Base-by-base conservation (phyloP, 1,140 invertebrate genomes). In the Drosophila navojoa region DNA sequence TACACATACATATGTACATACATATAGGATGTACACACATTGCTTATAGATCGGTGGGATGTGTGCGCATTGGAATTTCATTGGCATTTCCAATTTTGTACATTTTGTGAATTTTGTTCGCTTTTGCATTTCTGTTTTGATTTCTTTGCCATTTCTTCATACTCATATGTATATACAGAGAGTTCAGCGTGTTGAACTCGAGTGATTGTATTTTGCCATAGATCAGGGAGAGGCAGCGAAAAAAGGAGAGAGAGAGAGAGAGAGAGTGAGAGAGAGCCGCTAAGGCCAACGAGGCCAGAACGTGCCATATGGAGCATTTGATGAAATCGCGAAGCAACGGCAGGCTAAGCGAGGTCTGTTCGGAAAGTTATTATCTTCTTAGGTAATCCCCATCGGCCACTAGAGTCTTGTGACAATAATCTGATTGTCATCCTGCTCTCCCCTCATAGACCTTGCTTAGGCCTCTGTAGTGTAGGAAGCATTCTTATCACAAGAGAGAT, bases 21-120 rank as follows among this genome's bases (percentile, higher is more conserved):
- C 4, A 45, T n/a, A 10, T 40, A 19, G 16, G 67, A 57, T 54
- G 15, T 29, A 16, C 22, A 29, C 42, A 19, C 49, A 42, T 61
- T 53, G 27, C 29, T 53, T 53, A 35, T 54, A 45, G 52, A 53
- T 53, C 27, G 27, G 6, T 5, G 45, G 11, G 25, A 42, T 71
- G 57, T 79, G 66, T 61, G 53, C 64, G 13, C 44, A 40, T 76
- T 71, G 79, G 81, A 85, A 85, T 87, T 81, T 87, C 82, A 85
- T 81, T 85, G 82, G 82, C 82, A 85, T 85, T 85, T 76, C 67
- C 79, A 62, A 77, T 72, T 76, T 79, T 79, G 63, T 81, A 75
- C 61, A 82, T 81, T 55, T 76, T n/a, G 42, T 61, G 57, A 11
- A 29, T 50, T 32, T 58, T 44, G 22, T 16, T 45, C 42, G n/a